These are phyloP conservation scores for Nesoenas mayeri DNA, from an alignment of 2,113 vertebrate species.

Conservation along the genomic window DNA sequence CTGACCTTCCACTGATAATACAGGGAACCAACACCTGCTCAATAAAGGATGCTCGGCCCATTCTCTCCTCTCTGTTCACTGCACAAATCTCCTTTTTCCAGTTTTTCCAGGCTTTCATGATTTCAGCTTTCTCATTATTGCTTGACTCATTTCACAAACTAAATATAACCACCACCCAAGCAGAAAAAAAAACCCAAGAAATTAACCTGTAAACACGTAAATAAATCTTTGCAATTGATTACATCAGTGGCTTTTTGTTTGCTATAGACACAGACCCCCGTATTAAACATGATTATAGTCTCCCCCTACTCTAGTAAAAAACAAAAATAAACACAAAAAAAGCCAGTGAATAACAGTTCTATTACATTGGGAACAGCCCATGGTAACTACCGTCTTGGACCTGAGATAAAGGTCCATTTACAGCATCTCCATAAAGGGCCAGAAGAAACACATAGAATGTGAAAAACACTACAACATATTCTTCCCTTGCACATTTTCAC, in stretches of 20 bases:
- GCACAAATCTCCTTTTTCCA: neutral
- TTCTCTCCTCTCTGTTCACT: neutral
- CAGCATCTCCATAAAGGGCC: neutral
- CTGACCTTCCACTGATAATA: neutral
- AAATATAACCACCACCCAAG: neutral
- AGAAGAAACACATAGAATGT: neutral
- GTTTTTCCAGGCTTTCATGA: neutral
- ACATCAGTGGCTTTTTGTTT: neutral
- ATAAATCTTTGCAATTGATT: neutral
- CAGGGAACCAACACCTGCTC: neutral
- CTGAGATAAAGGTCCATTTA: neutral
- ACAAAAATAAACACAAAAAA: neutral
- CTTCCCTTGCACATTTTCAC: neutral
- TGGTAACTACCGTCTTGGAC: neutral
- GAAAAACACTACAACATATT: neutral
- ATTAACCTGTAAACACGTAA: neutral
- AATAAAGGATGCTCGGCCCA: neutral
- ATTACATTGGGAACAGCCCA: neutral
- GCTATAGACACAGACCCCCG: neutral
- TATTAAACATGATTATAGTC: neutral
- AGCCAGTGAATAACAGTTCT: neutral
- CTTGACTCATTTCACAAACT: neutral
- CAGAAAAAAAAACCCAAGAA: neutral
- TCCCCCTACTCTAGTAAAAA: neutral
- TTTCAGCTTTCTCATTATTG: neutral